Base-by-base conservation (phyloP, 2,797 vertebrate species). In the Otolemur crassicaudatus region DNA sequence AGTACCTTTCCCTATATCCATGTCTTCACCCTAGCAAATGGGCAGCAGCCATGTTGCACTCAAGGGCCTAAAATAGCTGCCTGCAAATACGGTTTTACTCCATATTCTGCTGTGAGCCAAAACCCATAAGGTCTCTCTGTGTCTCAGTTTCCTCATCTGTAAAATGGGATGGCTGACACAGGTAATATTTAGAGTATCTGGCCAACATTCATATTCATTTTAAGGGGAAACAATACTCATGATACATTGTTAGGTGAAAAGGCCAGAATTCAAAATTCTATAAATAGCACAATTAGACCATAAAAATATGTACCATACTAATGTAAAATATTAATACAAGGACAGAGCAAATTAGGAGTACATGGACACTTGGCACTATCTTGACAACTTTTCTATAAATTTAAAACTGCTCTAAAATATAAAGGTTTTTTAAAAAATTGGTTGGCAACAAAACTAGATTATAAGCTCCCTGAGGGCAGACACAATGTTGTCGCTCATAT, bases 141-240 rank as follows among this genome's bases (percentile, higher is more conserved):
- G 60, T 31, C 31, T 91, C 80, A 29, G 67, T 27, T 80, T 88
- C 83, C 34, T 76, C 67, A 61, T 34, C 49, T 72, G n/a, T 86
- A 70, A 70, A 91, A 73, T 49, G 61, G 69, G 19, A 3, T 58
- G 34, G 14, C 17, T 77, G 19, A 14, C 65, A 80, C n/a, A 63
- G 25, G 23, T 61, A 23, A 34, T n/a, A 43, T 40, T 53, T 25
- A 63, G 67, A 89, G 16, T 85, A 29, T 3, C 16, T 75, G 22
- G 7, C 10, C 25, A 67, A 22, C 31, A 70, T 34, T 63, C 22
- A 63, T 58, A 60, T 60, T 75, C 10, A 9, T 81, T 82, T 91
- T 94, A 90, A 95, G n/a, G 76, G 22, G 75, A 90, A 95, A 77
- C 70, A 67, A 79, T 22, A 49, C 34, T 73, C 65, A 75, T 5